Evolutionary conservation across 2,113 vertebrate genomes (phyloP).

Genomic region (Helogale parvula): DNA sequence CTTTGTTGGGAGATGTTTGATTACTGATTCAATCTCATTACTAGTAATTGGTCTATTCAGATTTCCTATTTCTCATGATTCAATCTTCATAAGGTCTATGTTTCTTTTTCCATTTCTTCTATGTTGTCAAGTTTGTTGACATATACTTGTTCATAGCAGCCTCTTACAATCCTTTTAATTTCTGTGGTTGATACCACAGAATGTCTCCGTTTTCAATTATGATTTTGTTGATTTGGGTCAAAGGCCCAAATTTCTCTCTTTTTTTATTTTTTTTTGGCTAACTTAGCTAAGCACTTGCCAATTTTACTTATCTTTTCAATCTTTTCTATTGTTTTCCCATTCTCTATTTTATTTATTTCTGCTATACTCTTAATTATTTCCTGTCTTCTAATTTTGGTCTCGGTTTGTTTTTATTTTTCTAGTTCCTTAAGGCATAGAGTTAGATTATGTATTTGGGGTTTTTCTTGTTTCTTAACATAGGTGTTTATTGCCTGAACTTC

Average conservation of each 20-base stretch:
- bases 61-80: background rate
- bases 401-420: background rate
- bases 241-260: background rate
- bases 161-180: background rate
- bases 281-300: background rate
- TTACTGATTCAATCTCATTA: background rate
- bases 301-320: background rate
- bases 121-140: background rate
- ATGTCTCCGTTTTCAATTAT: background rate
- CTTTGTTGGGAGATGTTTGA: background rate
- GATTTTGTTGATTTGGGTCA: background rate
- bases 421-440: background rate
- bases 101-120: background rate
- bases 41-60: background rate
- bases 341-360: background rate
- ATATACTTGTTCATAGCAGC: background rate
- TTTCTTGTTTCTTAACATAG: background rate
- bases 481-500: background rate
- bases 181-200: background rate
- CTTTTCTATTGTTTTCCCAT: background rate
- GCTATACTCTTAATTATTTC: background rate
- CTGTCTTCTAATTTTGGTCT: background rate
- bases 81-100: background rate
- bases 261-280: background rate
- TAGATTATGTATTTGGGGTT: background rate